Base-by-base conservation (phyloP, 2,888 invertebrate genomes). In the Alloscopus bannaensis region DNA sequence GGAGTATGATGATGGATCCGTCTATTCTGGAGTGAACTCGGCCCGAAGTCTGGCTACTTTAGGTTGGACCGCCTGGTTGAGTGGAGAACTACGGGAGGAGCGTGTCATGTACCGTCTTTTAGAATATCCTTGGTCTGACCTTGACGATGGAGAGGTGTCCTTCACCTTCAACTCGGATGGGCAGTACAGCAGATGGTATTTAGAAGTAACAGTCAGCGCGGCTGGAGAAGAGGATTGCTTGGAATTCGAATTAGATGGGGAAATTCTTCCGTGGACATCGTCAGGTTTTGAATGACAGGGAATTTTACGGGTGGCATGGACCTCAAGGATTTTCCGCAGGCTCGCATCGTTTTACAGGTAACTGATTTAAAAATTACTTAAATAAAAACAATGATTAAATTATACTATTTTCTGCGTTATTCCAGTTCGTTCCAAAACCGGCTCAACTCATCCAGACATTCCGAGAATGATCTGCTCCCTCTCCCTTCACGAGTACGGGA, bases 391-490 rank as follows among this genome's bases (percentile, higher is more conserved):
- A 20, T 20, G 16, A 36, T 60, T 1, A 40, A 40, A 60, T 22
- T 16, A 50, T 8, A 64, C n/a, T 50, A 47, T 28, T 28, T 29
- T 47, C 13, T 28, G n/a, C 28, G 18, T 28, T 18, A 36, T 40
- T 18, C 36, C 26, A 79, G 79, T 79, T 62, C 68, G 79, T 8
- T 71, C 83, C 20, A 84, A 84, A 59, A 84, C 85, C 4, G 16
- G 28, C 0, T 50, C 84, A 16, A 84, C 83, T 1, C 75, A 85
- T 36, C 77, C 82, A 0, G 70, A 80, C 13, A 83, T 85, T 24
- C 84, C 83, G 1, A 55, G 85, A 26, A 85, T 84, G 84, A 83
- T 85, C 28, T 81, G 81, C 66, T 82, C 82, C 13, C 66, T 85
- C 28, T 69, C 52, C 13, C 59, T 84, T 2, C 84, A 85, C 55